A percentile compares a stretch with the other conserved stretches of the same genome.
Conservation (phyloP, 2,113 vertebrate species). For the Odontophorus gujanensis region DNA sequence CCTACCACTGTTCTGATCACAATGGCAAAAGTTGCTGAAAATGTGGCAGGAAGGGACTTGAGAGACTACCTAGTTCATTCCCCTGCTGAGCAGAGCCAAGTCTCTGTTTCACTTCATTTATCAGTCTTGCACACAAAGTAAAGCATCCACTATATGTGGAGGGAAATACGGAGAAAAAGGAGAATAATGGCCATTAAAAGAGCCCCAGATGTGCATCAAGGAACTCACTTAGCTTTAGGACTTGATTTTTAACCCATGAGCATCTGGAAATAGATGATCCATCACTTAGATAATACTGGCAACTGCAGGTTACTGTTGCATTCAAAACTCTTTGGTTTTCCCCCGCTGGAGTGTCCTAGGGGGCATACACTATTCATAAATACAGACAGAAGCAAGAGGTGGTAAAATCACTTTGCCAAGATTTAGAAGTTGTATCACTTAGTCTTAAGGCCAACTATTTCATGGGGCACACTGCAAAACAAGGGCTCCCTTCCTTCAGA, state of each 20-base stretch:
- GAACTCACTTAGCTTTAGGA: not conserved
- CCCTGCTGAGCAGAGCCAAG: not conserved
- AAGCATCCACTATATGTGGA: not conserved
- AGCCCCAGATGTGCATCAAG: not conserved
- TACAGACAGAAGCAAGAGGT: not conserved
- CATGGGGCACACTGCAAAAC: not conserved
- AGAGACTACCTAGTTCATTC: not conserved
- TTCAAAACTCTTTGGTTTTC: not conserved
- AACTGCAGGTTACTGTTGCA: not conserved
- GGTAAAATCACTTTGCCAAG: not conserved
- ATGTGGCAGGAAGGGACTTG: not conserved
- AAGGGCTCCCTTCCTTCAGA: not conserved
- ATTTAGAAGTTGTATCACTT: not conserved
- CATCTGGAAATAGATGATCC: not conserved
- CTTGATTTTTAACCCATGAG: not conserved
- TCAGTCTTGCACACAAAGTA: not conserved
- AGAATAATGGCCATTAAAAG: not conserved
- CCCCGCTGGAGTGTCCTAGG: not conserved
- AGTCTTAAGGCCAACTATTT: not conserved
- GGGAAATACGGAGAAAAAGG: not conserved
- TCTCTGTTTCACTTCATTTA: not conserved
- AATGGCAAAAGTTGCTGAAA: not conserved
- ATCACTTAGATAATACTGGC: not conserved
- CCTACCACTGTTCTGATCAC: not conserved
- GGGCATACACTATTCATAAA: fast-evolving